phyloP scores from a whole-genome alignment of 2,113 vertebrate genomes.

The Corvus hawaiiensis region DNA sequence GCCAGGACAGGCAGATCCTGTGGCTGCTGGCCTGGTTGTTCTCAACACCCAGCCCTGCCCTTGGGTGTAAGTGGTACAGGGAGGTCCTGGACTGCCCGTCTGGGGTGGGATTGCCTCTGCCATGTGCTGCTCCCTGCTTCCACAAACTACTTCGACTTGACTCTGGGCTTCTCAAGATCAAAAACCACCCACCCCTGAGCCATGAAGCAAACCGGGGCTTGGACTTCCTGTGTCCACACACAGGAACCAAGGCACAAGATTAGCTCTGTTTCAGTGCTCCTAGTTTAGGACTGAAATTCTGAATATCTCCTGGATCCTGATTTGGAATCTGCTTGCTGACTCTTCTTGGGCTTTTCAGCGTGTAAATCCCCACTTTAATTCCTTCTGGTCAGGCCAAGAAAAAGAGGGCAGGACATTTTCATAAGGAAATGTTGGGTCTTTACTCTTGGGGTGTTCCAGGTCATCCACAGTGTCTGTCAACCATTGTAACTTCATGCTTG shows the following conservation, averaged over 20 bases:
- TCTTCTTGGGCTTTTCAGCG: not conserved
- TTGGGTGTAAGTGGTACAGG: rapidly evolving
- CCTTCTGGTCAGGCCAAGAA: not conserved
- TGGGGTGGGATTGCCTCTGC: not conserved
- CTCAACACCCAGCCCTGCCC: not conserved
- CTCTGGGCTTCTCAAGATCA: not conserved
- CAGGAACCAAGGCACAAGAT: not conserved
- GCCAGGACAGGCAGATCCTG: not conserved
- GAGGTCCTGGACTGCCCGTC: not conserved
- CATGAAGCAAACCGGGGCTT: not conserved
- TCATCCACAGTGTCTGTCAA: not conserved
- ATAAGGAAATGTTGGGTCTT: not conserved
- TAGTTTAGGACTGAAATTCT: not conserved
- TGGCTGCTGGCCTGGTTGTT: not conserved
- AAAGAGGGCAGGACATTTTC: not conserved
- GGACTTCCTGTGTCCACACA: not conserved
- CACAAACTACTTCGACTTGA: not conserved
- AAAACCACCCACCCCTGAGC: not conserved
- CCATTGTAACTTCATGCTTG: not conserved
- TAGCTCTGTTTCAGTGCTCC: not conserved
- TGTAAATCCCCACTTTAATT: not conserved
- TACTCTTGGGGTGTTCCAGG: not conserved
- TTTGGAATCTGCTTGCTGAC: not conserved
- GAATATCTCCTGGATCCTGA: not conserved
- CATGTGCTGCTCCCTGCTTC: not conserved